Base-by-base conservation (phyloP, 2,113 vertebrate species). In the Salvelinus namaycush region DNA sequence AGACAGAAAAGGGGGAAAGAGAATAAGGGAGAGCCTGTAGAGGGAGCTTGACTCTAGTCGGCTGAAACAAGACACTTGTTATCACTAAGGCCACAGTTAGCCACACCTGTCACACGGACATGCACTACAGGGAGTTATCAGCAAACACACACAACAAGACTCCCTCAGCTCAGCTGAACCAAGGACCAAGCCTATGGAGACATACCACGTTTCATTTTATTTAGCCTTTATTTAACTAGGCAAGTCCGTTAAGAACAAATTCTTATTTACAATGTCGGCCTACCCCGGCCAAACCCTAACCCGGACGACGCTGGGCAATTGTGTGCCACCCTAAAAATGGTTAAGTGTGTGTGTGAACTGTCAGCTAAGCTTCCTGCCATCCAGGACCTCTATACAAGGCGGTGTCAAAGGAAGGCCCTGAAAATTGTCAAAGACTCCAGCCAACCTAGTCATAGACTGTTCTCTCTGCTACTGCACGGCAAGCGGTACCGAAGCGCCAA, bases 61-160 rank as follows among this genome's bases (percentile, higher is more conserved):
- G 44, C 66, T 73, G 84, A 78, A 84, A 87, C 71, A 26, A 12
- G 72, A 86, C 62, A 82, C 84, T 31, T 81, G 62, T 76, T 84
- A 89, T 83, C 86, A 69, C 49, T 51, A 79, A 86, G 87, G 81
- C 84, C 87, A 87, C 76, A 54, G 67, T 60, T 13, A 51, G 77
- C 66, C 68, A 79, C 88, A 86, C 83, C 84, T 84, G 83, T 72
- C 60, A 68, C 20, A 24, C 2, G 54, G 16, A 68, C 48, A 39
- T n/a, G 9, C 72, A 57, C 70, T 1, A 27, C 14, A 3, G 9
- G 24, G n/a, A 68, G 77, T 85, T 80, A 87, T 86, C 83, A 59
- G 75, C n/a, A 51, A 62, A 70, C 29, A 75, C 70, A 80, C 20
- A 24, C 54, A 44, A 24, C 54, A 44, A 44, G 39, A 44, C 39